phyloP scores from a whole-genome alignment of 2,888 invertebrate genomes.

The Pycnomerus fuliginosus region DNA sequence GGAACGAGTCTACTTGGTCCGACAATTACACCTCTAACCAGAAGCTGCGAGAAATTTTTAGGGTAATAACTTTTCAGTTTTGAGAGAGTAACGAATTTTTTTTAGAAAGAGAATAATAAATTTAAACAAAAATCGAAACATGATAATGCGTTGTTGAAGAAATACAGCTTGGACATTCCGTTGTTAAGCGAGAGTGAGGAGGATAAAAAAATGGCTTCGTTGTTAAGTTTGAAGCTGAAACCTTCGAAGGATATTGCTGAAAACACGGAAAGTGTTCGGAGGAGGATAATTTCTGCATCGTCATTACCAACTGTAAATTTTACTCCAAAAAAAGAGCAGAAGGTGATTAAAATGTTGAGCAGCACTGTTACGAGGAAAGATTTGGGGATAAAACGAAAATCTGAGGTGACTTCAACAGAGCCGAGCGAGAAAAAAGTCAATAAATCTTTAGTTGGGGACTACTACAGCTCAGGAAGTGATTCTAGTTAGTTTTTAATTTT shows the following conservation, averaged over 20 bases:
- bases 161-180: conserved; percentile 73
- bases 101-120: conserved; percentile 72
- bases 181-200: conserved; percentile 78
- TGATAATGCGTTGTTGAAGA: conserved; percentile 74
- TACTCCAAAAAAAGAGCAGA: conserved; percentile 43
- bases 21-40: conserved; percentile 94
- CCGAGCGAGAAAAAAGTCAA: conserved; percentile 10
- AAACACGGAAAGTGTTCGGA: conserved; percentile 46
- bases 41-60: conserved; percentile 77
- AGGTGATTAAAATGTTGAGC: conserved; percentile 43
- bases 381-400: conserved; percentile 35
- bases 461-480: conserved; percentile 39
- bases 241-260: conserved; percentile 63
- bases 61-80: conserved; percentile 60
- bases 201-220: conserved; percentile 75
- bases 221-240: conserved; percentile 69
- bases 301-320: conserved; percentile 47
- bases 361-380: conserved; percentile 26
- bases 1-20: conserved; percentile 81
- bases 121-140: conserved; percentile 65
- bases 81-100: conserved; percentile 34
- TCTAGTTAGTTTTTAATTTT: conserved; percentile 17
- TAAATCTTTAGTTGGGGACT: conserved; percentile 42
- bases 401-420: conserved; percentile 3
- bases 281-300: conserved; percentile 44